These are phyloP conservation scores for Brachyptera putata DNA, from an alignment of 2,888 invertebrate genomes.

Conservation along the genomic window DNA sequence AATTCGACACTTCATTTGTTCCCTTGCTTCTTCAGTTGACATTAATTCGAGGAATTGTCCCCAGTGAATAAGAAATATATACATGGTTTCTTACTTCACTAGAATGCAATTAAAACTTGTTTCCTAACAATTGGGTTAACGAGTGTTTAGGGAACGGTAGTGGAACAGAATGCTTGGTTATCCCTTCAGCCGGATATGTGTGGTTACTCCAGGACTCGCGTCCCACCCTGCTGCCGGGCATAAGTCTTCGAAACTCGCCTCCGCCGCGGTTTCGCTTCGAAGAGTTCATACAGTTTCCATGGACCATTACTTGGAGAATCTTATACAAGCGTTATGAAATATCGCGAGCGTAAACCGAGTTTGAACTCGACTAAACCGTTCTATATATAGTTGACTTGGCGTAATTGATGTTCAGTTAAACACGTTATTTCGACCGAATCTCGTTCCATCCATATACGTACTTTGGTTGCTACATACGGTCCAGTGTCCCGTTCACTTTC, in stretches of 20 bases:
- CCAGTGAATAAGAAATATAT: too few relatives aligned
- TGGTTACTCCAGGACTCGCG: not conserved
- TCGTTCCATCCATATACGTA: too few relatives aligned
- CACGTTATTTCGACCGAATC: not conserved
- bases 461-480: too few relatives aligned
- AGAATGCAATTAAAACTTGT: conserved; percentile 8
- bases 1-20: too few relatives aligned
- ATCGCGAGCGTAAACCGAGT: not conserved
- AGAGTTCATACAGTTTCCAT: conserved; percentile 1
- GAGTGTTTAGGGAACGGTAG: conserved; percentile 4
- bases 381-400: conserved; percentile 12
- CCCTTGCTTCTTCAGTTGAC: too few relatives aligned
- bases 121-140: conserved; percentile 10
- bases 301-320: conserved; percentile 16
- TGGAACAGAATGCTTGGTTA: not conserved
- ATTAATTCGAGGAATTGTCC: too few relatives aligned
- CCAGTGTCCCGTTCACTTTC: too few relatives aligned
- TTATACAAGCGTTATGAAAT: conserved; percentile 22
- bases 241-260: conserved; percentile 6
- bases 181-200: not conserved
- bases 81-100: too few relatives aligned
- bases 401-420: conserved; percentile 20
- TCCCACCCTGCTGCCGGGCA: not conserved
- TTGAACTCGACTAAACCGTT: conserved; percentile 19
- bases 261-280: not conserved